phyloP scores from a whole-genome alignment of 2,888 invertebrate genomes.

The Epiperipatus broadwayi region DNA sequence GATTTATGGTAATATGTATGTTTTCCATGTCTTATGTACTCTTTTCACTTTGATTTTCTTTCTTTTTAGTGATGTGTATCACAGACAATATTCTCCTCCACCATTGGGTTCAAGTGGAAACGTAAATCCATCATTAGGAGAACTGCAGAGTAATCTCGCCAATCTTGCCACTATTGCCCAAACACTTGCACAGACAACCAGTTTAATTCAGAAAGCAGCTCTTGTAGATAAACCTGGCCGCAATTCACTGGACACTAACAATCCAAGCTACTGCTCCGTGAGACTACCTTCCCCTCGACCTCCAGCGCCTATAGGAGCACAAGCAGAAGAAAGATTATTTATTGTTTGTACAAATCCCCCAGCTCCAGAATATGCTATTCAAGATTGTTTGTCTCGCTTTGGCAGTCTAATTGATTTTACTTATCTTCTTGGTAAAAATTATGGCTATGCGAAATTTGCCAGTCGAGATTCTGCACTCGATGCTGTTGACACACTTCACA shows the following conservation, averaged over 20 bases:
- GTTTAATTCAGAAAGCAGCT: conserved; percentile 45
- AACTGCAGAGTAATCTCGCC: no score
- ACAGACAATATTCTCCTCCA: no score
- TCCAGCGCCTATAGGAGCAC: conserved; percentile 30
- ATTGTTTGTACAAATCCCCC: conserved; percentile 40
- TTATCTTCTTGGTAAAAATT: conserved; percentile 67
- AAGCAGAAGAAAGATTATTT: conserved; percentile 33
- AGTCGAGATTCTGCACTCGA: conserved; percentile 49
- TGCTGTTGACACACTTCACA: conserved; percentile 55
- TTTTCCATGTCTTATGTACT: no score
- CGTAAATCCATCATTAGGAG: no score
- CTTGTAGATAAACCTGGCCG: conserved; percentile 16
- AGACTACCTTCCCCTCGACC: conserved; percentile 48
- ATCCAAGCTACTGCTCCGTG: conserved; percentile 36
- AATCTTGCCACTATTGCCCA: conserved; percentile 48
- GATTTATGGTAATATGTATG: no score
- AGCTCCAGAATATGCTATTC: conserved; percentile 54
- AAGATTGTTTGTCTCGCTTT: conserved; percentile 74
- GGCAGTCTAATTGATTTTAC: conserved; percentile 76
- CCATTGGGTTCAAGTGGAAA: no score
- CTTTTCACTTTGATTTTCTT: no score
- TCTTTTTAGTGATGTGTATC: no score
- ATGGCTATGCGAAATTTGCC: conserved; percentile 76
- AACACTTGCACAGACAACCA: conserved; percentile 56
- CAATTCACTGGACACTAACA: conserved; percentile 27